Evolutionary conservation across 2,113 vertebrate genomes (phyloP), one percentile per base, ranked within the genome.

Genomic region (Lucifuga dentata): DNA sequence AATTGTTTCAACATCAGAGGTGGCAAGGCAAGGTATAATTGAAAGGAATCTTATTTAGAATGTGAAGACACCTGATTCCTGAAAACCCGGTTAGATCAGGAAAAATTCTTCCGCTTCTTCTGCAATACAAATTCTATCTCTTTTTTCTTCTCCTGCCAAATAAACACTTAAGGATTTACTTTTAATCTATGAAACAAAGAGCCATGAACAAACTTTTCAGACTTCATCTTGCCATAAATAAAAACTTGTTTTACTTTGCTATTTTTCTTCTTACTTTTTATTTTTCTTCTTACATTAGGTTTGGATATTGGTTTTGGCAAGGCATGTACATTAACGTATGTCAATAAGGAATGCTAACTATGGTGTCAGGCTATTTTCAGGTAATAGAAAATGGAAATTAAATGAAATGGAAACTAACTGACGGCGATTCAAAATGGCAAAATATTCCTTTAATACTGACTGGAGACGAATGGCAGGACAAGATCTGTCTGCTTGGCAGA

Each of bases 41-140:
- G 2, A 41, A 39, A 46, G 32, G 44, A 63, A 52, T 49, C 43
- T 16, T 51, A 5, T 49, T 40, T 48, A 46, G 19, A 44, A 12
- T 45, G 43, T 50, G 21, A 57, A 58, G 41, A 85, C 71, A 61
- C 35, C n/a, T 53, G 29, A 68, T 60, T 64, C n/a, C 35, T 21
- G 23, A 53, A 74, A 71, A 71, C 44, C 20, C 58, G 40, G 57
- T 55, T 23, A 56, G 13, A 12, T 17, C 16, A 55, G 62, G 48
- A 73, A 56, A 46, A 38, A 1, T 39, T 59, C 29, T 32, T 59
- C 5, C 43, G 40, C 32, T 68, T 1, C n/a, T 39, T 43, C 12
- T n/a, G 16, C 9, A 65, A 17, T 55, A 10, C 38, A 5, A 17
- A 52, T 65, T n/a, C n/a, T 58, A 52, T 53, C 15, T 20, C 10